Evolutionary conservation across 1,140 invertebrate genomes (phyloP).

Genomic region (Belonocnema kinseyi): DNA sequence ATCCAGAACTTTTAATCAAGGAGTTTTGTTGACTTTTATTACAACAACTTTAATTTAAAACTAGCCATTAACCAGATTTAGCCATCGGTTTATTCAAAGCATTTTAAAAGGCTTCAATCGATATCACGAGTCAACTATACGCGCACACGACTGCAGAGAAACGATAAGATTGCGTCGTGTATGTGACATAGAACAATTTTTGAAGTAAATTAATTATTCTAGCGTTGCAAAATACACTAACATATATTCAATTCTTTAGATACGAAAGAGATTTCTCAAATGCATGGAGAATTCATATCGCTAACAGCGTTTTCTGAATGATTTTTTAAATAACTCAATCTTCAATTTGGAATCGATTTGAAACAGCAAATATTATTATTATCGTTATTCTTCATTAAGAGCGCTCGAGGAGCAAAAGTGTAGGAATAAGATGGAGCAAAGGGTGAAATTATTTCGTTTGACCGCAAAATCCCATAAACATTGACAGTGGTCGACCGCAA

Average conservation of each 20-base stretch:
- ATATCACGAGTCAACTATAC: background rate
- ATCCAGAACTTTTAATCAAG: too few relatives aligned
- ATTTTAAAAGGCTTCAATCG: constrained; percentile 25
- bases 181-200: background rate
- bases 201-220: constrained; percentile 1
- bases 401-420: background rate
- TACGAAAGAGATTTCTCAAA: background rate
- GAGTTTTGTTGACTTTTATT: too few relatives aligned
- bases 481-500: constrained; percentile 68
- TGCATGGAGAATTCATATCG: too few relatives aligned
- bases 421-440: constrained; percentile 47
- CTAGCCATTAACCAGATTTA: constrained; percentile 21
- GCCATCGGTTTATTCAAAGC: constrained; percentile 15
- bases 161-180: background rate
- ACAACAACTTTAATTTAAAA: background rate
- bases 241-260: background rate
- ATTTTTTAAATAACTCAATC: background rate
- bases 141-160: background rate
- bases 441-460: constrained; percentile 62
- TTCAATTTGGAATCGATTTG: constrained; percentile 7
- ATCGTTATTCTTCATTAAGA: background rate
- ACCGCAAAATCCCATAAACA: constrained; percentile 71
- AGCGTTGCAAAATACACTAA: background rate
- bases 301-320: background rate
- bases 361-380: background rate